A percentile compares a stretch with the other conserved stretches of the same genome.
Evolutionary conservation across 2,888 invertebrate species (phyloP).

Genomic region (Agrilus mali): DNA sequence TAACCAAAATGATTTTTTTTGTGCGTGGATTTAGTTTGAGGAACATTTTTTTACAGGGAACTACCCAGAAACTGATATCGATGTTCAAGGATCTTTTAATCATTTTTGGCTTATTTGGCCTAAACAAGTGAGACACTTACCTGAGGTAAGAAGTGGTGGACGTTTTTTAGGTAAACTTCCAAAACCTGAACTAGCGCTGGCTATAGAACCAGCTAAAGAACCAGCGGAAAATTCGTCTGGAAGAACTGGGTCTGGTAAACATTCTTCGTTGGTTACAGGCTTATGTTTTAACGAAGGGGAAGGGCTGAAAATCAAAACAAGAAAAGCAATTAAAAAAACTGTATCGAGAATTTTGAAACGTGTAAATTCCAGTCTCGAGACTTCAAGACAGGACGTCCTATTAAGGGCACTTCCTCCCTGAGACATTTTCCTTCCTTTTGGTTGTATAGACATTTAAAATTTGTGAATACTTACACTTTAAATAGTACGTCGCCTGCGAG

Average conservation of each 20-base stretch:
- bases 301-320: conserved; percentile 47
- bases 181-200: conserved; percentile 73
- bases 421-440: too few relatives aligned
- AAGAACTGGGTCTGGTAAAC: conserved; percentile 38
- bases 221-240: conserved; percentile 44
- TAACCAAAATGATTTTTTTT: too few relatives aligned
- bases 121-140: conserved; percentile 20
- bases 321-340: too few relatives aligned
- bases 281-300: conserved; percentile 37
- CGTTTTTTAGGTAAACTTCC: conserved; percentile 71
- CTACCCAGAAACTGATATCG: too few relatives aligned
- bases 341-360: too few relatives aligned
- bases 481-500: conserved; percentile 93
- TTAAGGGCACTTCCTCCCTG: too few relatives aligned
- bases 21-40: too few relatives aligned
- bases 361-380: too few relatives aligned
- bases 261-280: conserved; percentile 28
- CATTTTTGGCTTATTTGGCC: too few relatives aligned
- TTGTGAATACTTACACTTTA: conserved; percentile 73
- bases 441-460: neutral
- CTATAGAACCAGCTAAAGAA: conserved; percentile 47
- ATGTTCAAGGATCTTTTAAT: too few relatives aligned
- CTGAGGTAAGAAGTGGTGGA: conserved; percentile 45
- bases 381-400: too few relatives aligned
- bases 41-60: too few relatives aligned